Percentiles rank a stretch among this genome's conserved stretches.
These are phyloP conservation scores for Corvus hawaiiensis DNA, from an alignment of 2,113 vertebrate genomes.

Conservation along the genomic window DNA sequence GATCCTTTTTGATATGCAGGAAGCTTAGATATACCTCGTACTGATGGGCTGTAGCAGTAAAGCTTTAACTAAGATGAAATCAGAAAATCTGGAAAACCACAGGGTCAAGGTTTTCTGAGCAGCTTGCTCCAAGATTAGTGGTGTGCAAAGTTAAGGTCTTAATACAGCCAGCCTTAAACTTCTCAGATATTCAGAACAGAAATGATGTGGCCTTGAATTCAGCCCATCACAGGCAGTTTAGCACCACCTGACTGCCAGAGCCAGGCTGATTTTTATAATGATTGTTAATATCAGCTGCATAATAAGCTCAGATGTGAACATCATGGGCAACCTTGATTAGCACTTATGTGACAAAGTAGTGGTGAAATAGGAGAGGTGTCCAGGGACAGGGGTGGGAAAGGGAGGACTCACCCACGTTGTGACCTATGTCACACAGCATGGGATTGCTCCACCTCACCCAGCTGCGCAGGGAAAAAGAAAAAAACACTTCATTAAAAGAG, in stretches of 20 bases:
- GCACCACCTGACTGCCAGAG: not conserved
- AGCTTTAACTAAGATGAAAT: constrained; percentile 10
- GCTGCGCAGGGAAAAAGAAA: not conserved
- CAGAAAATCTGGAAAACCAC: constrained; percentile 4
- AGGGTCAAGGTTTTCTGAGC: not conserved
- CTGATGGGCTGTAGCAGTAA: not conserved
- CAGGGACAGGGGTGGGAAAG: not conserved
- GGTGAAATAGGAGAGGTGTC: not conserved
- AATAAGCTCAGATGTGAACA: not conserved
- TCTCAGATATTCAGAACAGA: not conserved
- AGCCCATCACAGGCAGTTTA: not conserved
- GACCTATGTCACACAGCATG: not conserved
- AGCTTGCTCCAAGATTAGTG: not conserved
- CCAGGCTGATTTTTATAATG: not conserved
- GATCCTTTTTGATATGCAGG: constrained; percentile 18
- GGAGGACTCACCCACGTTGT: not conserved
- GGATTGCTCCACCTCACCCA: not conserved
- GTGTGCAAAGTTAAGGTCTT: not conserved
- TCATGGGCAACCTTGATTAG: not conserved
- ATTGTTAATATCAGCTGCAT: not conserved
- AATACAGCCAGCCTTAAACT: not conserved
- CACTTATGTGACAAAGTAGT: not conserved
- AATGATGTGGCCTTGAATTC: not conserved
- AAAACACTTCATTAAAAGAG: not conserved
- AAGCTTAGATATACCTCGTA: not conserved